Conservation (phyloP, 2,888 invertebrate species). For the Eledone cirrhosa region DNA sequence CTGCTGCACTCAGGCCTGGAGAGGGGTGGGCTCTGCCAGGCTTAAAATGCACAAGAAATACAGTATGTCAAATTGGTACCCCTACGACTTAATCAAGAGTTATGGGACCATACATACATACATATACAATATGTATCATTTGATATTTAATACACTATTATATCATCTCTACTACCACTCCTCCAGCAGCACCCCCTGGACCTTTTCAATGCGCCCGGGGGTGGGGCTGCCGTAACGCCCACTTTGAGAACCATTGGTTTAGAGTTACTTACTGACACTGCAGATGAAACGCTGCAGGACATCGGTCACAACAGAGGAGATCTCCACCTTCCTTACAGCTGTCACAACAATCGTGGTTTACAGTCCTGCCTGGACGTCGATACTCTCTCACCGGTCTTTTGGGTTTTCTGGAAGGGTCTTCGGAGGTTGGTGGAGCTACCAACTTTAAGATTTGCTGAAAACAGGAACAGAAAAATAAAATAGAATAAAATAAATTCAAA, state of each 20-base stretch:
- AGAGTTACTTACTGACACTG: constrained; percentile 83
- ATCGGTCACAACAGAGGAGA: constrained; percentile 93
- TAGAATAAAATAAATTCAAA: no score
- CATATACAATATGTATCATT: no score
- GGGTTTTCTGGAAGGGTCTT: constrained; percentile 72
- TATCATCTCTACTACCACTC: background rate
- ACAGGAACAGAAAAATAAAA: background rate
- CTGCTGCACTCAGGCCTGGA: no score
- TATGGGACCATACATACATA: no score
- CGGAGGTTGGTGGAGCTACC: constrained; percentile 86
- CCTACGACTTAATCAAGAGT: background rate
- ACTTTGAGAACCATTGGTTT: no score
- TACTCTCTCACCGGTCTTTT: constrained; percentile 68
- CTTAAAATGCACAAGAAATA: background rate
- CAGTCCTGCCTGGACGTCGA: constrained; percentile 63
- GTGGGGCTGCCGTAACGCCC: background rate
- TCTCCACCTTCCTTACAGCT: constrained; percentile 95
- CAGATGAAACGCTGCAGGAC: constrained; percentile 94
- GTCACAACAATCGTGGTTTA: constrained; percentile 91
- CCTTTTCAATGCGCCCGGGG: background rate
- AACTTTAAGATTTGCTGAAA: constrained; percentile 85
- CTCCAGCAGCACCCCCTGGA: background rate
- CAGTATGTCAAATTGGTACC: background rate
- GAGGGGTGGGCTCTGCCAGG: no score
- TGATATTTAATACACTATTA: no score